phyloP scores from a whole-genome alignment of 2,113 vertebrate species.

The Nothobranchius furzeri region DNA sequence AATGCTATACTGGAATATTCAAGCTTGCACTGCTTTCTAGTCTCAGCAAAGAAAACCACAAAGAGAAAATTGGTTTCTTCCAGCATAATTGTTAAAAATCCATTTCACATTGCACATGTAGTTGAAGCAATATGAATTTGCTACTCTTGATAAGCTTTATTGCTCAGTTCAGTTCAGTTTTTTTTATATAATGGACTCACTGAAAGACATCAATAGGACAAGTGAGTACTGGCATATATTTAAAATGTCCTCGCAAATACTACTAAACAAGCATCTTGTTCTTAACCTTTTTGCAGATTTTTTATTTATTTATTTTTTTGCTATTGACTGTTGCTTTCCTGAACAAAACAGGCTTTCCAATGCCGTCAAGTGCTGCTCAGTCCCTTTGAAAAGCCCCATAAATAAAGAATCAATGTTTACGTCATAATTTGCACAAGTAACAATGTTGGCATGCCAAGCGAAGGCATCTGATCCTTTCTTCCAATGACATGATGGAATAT shows the following conservation, averaged over 20 bases:
- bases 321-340: slow-evolving; percentile 46
- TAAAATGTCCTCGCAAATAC: not conserved
- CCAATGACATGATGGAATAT: slow-evolving; percentile 84
- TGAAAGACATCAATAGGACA: not conserved
- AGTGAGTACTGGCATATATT: not conserved
- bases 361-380: slow-evolving; percentile 34
- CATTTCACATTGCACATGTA: not conserved
- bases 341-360: slow-evolving; percentile 45
- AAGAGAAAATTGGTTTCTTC: not conserved
- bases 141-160: not conserved
- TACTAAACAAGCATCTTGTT: slow-evolving; percentile 3
- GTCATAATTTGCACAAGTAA: slow-evolving; percentile 76
- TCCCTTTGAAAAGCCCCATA: slow-evolving; percentile 51
- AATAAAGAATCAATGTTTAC: slow-evolving; percentile 75
- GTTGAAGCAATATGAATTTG: slow-evolving; percentile 4
- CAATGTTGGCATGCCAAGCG: slow-evolving; percentile 80
- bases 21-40: not conserved
- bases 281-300: slow-evolving; percentile 20
- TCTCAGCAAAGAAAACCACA: slow-evolving; percentile 1
- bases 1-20: not conserved
- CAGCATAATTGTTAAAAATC: slow-evolving; percentile 2
- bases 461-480: slow-evolving; percentile 76
- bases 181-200: not conserved
- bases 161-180: slow-evolving; percentile 3
- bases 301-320: not conserved